These are phyloP conservation scores for Lontra canadensis DNA, from an alignment of 2,113 vertebrate species.

Conservation along the genomic window DNA sequence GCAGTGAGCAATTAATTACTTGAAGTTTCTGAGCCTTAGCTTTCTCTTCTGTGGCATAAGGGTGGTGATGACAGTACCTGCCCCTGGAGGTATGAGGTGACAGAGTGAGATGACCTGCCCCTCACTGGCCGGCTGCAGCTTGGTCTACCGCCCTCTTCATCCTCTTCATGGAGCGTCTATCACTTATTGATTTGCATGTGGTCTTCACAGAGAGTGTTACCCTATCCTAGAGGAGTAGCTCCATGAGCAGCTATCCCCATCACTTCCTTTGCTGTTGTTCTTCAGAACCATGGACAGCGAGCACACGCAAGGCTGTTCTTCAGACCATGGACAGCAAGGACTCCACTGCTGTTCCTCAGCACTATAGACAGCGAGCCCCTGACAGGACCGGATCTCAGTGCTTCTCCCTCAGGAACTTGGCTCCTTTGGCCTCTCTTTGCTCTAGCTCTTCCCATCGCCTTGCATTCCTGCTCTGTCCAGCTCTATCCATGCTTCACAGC, in stretches of 20 bases:
- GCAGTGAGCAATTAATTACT: not conserved
- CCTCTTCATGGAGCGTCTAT: not conserved
- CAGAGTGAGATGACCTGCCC: not conserved
- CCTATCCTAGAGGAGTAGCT: not conserved
- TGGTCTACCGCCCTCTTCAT: accelerated
- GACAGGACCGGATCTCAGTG: accelerated
- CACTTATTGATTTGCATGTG: not conserved
- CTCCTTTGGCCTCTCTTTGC: not conserved
- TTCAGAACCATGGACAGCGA: not conserved
- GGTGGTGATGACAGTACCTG: accelerated
- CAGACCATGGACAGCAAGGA: not conserved
- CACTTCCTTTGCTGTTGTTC: accelerated
- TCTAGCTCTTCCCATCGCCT: not conserved
- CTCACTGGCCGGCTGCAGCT: not conserved
- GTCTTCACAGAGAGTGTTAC: not conserved
- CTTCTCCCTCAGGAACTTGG: not conserved
- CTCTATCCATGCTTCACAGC: not conserved
- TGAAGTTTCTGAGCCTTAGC: not conserved
- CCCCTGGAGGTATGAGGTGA: not conserved
- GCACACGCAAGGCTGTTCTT: not conserved
- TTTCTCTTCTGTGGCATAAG: not conserved
- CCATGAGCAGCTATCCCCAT: accelerated
- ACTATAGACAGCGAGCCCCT: not conserved
- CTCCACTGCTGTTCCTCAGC: accelerated
- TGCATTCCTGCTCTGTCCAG: not conserved